These are phyloP conservation scores for Leptocoma aspasia DNA, from an alignment of 2,113 vertebrate species.

Conservation along the genomic window DNA sequence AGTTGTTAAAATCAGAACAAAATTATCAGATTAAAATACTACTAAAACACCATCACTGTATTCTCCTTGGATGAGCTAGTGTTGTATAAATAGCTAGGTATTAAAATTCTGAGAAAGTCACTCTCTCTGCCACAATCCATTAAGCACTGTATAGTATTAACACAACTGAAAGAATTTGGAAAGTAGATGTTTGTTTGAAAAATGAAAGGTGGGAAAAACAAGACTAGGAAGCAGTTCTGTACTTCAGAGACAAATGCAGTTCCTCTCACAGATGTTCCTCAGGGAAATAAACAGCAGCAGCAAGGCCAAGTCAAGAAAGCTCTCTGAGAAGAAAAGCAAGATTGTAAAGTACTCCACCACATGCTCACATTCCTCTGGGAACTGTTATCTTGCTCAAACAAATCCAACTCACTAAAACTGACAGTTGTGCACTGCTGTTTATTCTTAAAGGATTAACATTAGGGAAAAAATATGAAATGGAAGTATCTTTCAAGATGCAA, in stretches of 20 bases:
- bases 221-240: background rate
- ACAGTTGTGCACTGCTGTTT: conserved; percentile 18
- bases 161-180: conserved; percentile 10
- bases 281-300: conserved; percentile 35
- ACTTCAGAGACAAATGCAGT: conserved; percentile 15
- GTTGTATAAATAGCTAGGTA: background rate
- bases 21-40: background rate
- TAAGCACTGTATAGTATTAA: background rate
- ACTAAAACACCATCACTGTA: background rate
- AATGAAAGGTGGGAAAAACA: conserved; percentile 1
- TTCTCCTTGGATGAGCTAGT: background rate
- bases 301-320: conserved; percentile 47
- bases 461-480: background rate
- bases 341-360: conserved; percentile 19
- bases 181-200: background rate
- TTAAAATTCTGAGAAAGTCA: background rate
- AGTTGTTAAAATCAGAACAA: background rate
- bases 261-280: conserved; percentile 5
- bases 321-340: conserved; percentile 19
- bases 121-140: background rate
- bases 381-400: conserved; percentile 52
- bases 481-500: conserved; percentile 2
- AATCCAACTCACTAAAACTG: conserved; percentile 56
- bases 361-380: conserved; percentile 34
- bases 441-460: conserved; percentile 45